Percentiles rank a stretch among this genome's conserved stretches.
phyloP scores from a whole-genome alignment of 92 coral and sea anemone genomes.

The Meandrina meandrites region DNA sequence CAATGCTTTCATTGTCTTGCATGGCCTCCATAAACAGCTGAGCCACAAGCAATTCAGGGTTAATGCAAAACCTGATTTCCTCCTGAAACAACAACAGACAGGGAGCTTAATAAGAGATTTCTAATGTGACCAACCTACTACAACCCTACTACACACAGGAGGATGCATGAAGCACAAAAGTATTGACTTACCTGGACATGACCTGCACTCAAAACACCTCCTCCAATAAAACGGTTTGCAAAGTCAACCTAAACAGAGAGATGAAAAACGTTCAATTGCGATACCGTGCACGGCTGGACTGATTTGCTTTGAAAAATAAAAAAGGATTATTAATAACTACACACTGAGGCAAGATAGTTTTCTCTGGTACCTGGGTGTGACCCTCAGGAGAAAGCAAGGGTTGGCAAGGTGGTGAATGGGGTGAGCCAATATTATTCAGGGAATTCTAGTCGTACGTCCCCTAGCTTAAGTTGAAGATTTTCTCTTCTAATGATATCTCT shows the following conservation, averaged over 20 bases:
- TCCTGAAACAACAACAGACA: slow-evolving; percentile 42
- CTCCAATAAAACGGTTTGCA: slow-evolving; percentile 56
- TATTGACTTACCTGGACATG: slow-evolving; percentile 35
- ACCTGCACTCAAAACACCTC: slow-evolving; percentile 49
- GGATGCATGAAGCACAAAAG: not conserved
- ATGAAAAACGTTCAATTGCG: not conserved
- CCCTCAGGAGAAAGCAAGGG: not conserved
- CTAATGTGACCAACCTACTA: not conserved
- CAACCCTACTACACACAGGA: not conserved
- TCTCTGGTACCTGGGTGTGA: not conserved
- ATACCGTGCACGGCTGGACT: not conserved
- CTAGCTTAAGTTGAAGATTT: not conserved
- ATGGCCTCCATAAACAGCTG: slow-evolving; percentile 59
- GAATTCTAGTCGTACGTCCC: not conserved
- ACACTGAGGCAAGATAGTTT: too few relatives aligned
- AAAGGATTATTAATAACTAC: too few relatives aligned
- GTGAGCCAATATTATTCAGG: too few relatives aligned
- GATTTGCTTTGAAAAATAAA: too few relatives aligned
- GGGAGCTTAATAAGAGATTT: not conserved
- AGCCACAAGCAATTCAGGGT: slow-evolving; percentile 78
- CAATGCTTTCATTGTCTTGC: slow-evolving; percentile 71
- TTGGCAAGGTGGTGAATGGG: too few relatives aligned
- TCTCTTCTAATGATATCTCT: not conserved
- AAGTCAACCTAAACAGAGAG: slow-evolving; percentile 45
- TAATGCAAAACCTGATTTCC: slow-evolving; percentile 57